phyloP scores from a whole-genome alignment of 1,140 invertebrate species.

The Drosophila kanapiae region DNA sequence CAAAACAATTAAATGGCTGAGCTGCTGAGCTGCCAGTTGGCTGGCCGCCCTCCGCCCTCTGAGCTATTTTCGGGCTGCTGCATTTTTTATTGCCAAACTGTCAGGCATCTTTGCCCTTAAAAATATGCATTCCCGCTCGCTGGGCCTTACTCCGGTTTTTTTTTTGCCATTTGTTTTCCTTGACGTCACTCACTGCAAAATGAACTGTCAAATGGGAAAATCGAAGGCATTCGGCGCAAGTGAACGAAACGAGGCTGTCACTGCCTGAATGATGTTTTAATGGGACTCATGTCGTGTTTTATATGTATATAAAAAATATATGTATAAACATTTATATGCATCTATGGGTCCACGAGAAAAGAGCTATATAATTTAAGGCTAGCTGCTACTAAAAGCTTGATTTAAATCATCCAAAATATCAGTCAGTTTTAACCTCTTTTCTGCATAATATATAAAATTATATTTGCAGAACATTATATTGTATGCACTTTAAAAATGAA shows the following conservation, averaged over 20 bases:
- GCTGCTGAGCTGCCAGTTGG: conserved; percentile 8
- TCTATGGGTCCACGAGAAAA: conserved; percentile 1
- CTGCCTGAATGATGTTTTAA: conserved; percentile 68
- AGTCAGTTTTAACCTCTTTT: too few species aligned
- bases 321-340: not conserved
- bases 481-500: too few species aligned
- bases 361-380: not conserved
- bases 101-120: conserved; percentile 60
- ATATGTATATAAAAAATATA: not conserved
- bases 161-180: conserved; percentile 37
- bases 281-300: conserved; percentile 37
- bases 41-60: not conserved
- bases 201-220: conserved; percentile 67
- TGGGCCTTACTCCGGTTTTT: conserved; percentile 12
- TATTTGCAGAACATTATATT: too few species aligned
- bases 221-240: conserved; percentile 25
- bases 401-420: not conserved
- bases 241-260: conserved; percentile 51
- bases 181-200: conserved; percentile 63
- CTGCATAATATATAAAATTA: too few species aligned
- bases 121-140: conserved; percentile 34
- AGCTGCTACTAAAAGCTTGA: not conserved
- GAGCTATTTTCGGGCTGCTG: conserved; percentile 28
- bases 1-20: conserved; percentile 65
- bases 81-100: conserved; percentile 61